Base-by-base conservation (phyloP, 2,113 vertebrate species). In the Motacilla tschutschensis region DNA sequence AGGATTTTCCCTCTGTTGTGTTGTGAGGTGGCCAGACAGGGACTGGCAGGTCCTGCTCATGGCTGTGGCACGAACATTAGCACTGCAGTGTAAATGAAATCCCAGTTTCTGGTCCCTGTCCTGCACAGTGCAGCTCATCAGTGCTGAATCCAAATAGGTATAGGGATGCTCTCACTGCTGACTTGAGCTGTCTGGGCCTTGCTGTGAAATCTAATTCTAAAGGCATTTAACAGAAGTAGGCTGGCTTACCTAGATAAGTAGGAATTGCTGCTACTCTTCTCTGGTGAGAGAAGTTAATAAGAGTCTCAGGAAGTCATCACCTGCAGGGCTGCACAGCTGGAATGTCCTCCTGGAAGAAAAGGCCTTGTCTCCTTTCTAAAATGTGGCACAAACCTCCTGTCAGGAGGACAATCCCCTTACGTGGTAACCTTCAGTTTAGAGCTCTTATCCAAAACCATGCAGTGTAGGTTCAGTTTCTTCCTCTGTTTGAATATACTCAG, bases 1-100 rank as follows among this genome's bases (percentile, higher is more conserved):
- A 47, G 1, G 3, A 28, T 44, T 72, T 69, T 28, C 59, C 11
- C 26, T 59, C 11, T 36, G 31, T 15, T 1, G 0, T 9, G 9
- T 2, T 66, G 35, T n/a, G 51, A 38, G 43, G 24, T 41, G 60
- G 33, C 5, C 74, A 70, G 62, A 6, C 18, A 67, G 47, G 24
- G 41, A 22, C 51, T 31, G 63, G 31, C 59, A 47, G 28, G 3
- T 83, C 62, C 38, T 64, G 35, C 46, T 47, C 6, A 0, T 50
- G 66, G 31, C 62, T 38, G 50, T 35, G 53, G 8, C 50, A 55
- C 2, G 19, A 58, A 33, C 50, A 36, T 74, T 43, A 75, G 66
- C 43, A 21, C 72, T 47, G 55, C 55, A 22, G n/a, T 17, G 31
- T n/a, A 8, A 53, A 55, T 38, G 12, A 57, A 77, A 64, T 50